Evolutionary conservation across 2,113 vertebrate species (phyloP), one percentile per base, ranked within the genome.

Genomic region (Tringa solitaria): DNA sequence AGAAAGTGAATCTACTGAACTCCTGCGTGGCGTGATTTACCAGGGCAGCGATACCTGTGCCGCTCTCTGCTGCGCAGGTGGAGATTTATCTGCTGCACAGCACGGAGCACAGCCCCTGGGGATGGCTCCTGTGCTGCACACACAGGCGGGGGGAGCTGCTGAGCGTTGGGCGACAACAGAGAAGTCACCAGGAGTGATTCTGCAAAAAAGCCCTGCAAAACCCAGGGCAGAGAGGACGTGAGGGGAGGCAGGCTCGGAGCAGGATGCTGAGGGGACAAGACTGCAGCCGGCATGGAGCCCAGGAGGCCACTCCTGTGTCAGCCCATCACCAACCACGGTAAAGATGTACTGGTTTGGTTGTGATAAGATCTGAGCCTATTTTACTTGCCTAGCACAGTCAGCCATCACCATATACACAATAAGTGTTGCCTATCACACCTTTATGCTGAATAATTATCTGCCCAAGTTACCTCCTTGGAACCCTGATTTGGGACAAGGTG

Each of bases 1-100:
- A 67, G 78, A 57, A 92, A 91, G 88, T 91, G 94, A 90, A 95
- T 96, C 74, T 89, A 76, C 80, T 59, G 92, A 96, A 89, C 87
- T 95, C 48, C 43, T 46, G 77, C 95, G 73, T 81, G 61, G 60
- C 7, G 4, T 94, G 90, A 92, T 96, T 97, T 95, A 68, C 57
- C 54, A 33, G 51, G 48, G 33, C 64, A 77, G 85, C 0, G 0
- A 59, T 45, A 39, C 27, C 65, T 19, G 2, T 9, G 43, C 56
- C 35, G 64, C 27, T 87, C 86, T 41, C 45, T 20, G 51, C 65
- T 22, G 69, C 12, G 7, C 65, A 78, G 86, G 60, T 37, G 4
- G 64, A 77, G 86, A 41, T 90, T 69, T 74, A 63, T 45, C 78
- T 45, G 60, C 90, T 56, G 76, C 75, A 45, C 23, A 32, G 64